Evolutionary conservation across 37 sponge, comb jelly and placozoan genomes (phyloP).

Genomic region (Hormiphora californensis): DNA sequence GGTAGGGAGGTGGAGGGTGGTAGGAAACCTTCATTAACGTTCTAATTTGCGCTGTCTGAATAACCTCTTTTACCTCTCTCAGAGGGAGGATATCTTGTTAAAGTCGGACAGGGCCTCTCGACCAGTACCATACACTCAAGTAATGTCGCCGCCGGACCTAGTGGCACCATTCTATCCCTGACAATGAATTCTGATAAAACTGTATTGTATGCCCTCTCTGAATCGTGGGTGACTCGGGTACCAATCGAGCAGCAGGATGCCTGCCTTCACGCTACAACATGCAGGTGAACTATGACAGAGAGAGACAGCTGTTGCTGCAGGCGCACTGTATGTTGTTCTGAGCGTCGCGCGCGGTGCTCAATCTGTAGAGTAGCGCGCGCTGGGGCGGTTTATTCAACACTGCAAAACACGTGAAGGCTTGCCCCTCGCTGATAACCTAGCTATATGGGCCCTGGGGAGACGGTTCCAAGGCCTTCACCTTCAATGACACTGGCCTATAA

Average conservation of each 20-base stretch:
- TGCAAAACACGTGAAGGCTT: background rate
- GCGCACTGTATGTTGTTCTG: background rate
- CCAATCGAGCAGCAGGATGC: background rate
- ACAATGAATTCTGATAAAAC: background rate
- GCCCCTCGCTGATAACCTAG: too few species aligned
- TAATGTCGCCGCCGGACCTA: background rate
- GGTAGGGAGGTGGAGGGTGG: too few species aligned
- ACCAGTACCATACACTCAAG: background rate
- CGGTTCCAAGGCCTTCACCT: background rate
- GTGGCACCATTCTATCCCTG: background rate
- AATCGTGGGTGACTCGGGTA: background rate
- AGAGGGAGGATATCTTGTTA: conserved; percentile 5
- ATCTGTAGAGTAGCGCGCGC: background rate
- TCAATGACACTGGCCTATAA: background rate
- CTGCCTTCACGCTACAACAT: background rate
- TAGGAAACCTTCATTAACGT: too few species aligned
- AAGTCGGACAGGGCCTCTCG: background rate
- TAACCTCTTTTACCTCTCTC: background rate
- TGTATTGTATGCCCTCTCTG: background rate
- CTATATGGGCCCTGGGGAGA: too few species aligned
- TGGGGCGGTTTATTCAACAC: background rate
- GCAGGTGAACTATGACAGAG: background rate
- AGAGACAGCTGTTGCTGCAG: background rate
- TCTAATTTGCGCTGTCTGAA: too few species aligned
- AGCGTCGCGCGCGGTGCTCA: background rate